These are phyloP conservation scores for Globodera rostochiensis DNA, from an alignment of 1,140 invertebrate species.

Conservation along the genomic window DNA sequence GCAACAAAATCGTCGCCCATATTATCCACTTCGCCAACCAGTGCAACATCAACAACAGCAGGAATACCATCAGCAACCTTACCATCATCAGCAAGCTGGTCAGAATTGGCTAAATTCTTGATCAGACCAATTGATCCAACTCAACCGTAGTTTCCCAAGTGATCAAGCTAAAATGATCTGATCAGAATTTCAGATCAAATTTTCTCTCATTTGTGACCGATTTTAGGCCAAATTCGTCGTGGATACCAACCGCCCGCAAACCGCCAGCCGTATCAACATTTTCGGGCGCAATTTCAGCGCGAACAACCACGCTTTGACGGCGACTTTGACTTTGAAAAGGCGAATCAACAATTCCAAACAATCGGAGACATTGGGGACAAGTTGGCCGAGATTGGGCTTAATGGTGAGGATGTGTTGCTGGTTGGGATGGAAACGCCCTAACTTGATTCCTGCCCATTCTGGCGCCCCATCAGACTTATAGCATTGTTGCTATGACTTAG, in stretches of 20 bases:
- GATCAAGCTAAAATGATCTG: no score
- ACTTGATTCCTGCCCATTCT: no score
- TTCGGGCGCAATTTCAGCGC: neutral
- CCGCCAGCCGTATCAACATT: neutral
- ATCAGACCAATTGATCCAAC: no score
- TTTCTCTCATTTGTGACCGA: no score
- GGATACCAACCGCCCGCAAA: neutral
- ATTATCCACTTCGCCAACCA: neutral
- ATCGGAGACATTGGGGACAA: constrained; percentile 11
- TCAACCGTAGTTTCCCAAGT: no score
- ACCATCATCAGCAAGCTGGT: neutral
- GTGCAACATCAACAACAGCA: constrained; percentile 4
- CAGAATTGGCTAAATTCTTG: neutral
- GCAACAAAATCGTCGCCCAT: neutral
- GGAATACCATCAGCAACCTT: neutral
- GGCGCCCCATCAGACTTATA: no score
- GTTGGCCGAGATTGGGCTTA: neutral
- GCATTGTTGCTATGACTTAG: no score
- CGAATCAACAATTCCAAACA: constrained; percentile 24
- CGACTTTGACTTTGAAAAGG: constrained; percentile 30
- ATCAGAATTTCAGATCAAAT: no score
- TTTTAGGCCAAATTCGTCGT: neutral
- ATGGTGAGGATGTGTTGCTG: neutral
- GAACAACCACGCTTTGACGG: constrained; percentile 6
- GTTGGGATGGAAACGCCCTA: no score